Evolutionary conservation across 2,113 vertebrate species (phyloP).

Genomic region (Sceloporus undulatus): DNA sequence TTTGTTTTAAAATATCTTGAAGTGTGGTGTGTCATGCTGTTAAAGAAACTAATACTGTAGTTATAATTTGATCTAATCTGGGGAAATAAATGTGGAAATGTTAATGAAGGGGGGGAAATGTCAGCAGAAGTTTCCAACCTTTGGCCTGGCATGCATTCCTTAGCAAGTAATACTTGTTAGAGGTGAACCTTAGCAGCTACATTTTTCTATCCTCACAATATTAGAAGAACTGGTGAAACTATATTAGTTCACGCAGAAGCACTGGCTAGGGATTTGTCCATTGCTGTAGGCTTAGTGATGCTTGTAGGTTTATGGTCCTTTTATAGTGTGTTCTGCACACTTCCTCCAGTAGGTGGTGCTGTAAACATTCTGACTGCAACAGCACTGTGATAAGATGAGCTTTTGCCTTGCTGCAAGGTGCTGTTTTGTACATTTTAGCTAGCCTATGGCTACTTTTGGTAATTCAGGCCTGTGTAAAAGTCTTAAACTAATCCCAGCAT

Average conservation of each 20-base stretch:
- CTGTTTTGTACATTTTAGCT: background rate
- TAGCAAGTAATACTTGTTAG: background rate
- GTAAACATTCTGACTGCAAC: background rate
- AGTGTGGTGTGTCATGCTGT: background rate
- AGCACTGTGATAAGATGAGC: background rate
- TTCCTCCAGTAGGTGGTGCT: constrained; percentile 35
- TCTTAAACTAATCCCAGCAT: background rate
- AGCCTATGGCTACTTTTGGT: background rate
- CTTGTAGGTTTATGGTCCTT: too few relatives aligned
- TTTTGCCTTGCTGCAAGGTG: background rate
- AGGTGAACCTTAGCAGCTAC: background rate
- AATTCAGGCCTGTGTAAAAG: too few relatives aligned
- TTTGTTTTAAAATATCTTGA: background rate
- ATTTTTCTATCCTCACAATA: background rate
- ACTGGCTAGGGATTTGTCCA: background rate
- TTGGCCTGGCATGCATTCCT: background rate
- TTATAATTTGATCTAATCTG: background rate
- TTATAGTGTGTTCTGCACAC: background rate
- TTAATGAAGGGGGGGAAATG: background rate
- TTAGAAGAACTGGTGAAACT: background rate
- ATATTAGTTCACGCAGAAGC: background rate
- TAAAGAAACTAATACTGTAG: background rate
- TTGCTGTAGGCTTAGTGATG: too few relatives aligned
- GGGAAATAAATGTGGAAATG: background rate
- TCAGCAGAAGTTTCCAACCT: background rate